Evolutionary conservation across 1,140 invertebrate genomes (phyloP).

Genomic region (Wiebesia pumilae): DNA sequence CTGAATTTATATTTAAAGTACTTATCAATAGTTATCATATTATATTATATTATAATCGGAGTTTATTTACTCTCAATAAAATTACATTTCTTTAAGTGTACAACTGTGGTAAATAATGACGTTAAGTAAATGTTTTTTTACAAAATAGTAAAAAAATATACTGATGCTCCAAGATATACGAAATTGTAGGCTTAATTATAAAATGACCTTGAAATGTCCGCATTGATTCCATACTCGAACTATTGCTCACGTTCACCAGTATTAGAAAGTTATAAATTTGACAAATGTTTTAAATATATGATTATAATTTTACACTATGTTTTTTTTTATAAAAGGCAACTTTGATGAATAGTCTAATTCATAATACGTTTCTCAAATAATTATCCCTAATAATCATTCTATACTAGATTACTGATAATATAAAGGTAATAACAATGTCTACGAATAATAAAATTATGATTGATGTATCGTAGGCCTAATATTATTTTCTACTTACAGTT

Average conservation of each 20-base stretch:
- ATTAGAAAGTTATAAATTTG: constrained; percentile 9
- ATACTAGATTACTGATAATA: too few species aligned
- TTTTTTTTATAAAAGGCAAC: too few species aligned
- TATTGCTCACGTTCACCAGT: background rate
- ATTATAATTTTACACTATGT: too few species aligned
- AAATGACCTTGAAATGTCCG: background rate
- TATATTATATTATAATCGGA: too few species aligned
- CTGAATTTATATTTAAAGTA: background rate
- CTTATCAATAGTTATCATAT: background rate
- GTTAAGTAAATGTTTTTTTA: background rate
- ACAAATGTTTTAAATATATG: background rate
- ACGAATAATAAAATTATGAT: too few species aligned
- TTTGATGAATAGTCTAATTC: too few species aligned
- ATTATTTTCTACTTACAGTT: too few species aligned
- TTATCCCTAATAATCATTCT: too few species aligned
- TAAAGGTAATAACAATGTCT: too few species aligned
- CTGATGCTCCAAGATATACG: background rate
- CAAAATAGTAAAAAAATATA: background rate
- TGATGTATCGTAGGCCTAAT: too few species aligned
- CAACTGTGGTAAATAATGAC: background rate
- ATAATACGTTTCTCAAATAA: too few species aligned
- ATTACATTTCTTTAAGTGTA: background rate
- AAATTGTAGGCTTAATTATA: background rate
- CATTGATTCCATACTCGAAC: background rate
- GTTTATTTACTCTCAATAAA: background rate